Conservation (phyloP, 2,888 invertebrate genomes). For the Eurois occulta region DNA sequence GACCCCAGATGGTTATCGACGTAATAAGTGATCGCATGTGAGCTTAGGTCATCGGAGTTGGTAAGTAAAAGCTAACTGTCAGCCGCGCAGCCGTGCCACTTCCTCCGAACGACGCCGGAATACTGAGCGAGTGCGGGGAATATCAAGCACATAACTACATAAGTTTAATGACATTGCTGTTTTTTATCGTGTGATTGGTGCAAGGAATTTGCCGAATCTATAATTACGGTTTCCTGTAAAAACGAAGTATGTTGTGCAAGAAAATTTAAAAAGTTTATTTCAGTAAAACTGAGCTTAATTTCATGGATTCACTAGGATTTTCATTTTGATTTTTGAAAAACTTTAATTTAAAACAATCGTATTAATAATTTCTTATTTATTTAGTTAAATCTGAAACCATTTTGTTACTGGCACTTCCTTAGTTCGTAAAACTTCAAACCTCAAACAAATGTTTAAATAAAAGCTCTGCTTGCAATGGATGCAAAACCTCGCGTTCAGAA, state of each 20-base stretch:
- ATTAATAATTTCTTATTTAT: neutral
- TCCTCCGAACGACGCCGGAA: conserved; percentile 72
- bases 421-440: neutral
- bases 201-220: conserved; percentile 12
- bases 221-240: neutral
- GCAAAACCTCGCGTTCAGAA: conserved; percentile 1
- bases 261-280: neutral
- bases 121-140: conserved; percentile 69
- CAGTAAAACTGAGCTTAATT: neutral
- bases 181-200: neutral
- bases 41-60: conserved; percentile 75
- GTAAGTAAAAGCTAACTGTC: conserved; percentile 79
- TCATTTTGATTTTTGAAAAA: neutral
- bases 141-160: conserved; percentile 63
- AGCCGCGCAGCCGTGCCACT: conserved; percentile 69
- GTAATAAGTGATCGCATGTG: conserved; percentile 52
- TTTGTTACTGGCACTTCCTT: too few relatives aligned
- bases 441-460: conserved; percentile 1
- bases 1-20: conserved; percentile 47
- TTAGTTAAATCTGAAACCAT: neutral
- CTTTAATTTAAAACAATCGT: neutral
- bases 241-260: neutral
- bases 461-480: conserved; percentile 4
- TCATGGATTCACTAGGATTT: neutral
- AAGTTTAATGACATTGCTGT: conserved; percentile 56